Conservation (phyloP, 2,888 invertebrate species). For the Harpagoxenus sublaevis region DNA sequence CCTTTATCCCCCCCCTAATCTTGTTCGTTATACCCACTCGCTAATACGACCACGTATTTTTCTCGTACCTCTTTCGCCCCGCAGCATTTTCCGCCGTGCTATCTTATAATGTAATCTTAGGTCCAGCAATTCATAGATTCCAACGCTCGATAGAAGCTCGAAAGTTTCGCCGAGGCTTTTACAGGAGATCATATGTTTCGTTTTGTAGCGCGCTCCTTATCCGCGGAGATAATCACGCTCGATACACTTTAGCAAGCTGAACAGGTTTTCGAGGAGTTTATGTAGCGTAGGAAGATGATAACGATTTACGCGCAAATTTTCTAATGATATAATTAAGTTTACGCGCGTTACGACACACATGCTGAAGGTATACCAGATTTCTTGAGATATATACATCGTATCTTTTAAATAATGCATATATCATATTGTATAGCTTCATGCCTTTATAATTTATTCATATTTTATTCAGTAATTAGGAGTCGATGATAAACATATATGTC, state of each 20-base stretch:
- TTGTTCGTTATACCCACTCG: constrained; percentile 71
- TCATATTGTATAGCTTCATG: neutral
- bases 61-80: constrained; percentile 55
- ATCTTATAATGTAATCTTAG: constrained; percentile 72
- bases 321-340: constrained; percentile 48
- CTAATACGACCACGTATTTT: constrained; percentile 71
- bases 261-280: constrained; percentile 29
- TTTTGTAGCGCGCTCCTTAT: constrained; percentile 44
- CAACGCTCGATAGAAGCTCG: constrained; percentile 66
- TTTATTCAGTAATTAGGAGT: neutral
- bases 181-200: constrained; percentile 57
- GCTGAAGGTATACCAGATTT: neutral
- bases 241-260: constrained; percentile 34
- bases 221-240: constrained; percentile 46
- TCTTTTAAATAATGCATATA: neutral
- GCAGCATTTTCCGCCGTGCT: constrained; percentile 61
- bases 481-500: neutral
- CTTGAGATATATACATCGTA: neutral
- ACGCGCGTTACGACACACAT: constrained; percentile 7
- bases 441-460: neutral
- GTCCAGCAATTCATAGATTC: constrained; percentile 73
- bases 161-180: constrained; percentile 62
- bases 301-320: constrained; percentile 37
- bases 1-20: constrained; percentile 71
- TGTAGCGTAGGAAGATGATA: constrained; percentile 23